phyloP scores from a whole-genome alignment of 2,113 vertebrate genomes.

The Vireo altiloquus region DNA sequence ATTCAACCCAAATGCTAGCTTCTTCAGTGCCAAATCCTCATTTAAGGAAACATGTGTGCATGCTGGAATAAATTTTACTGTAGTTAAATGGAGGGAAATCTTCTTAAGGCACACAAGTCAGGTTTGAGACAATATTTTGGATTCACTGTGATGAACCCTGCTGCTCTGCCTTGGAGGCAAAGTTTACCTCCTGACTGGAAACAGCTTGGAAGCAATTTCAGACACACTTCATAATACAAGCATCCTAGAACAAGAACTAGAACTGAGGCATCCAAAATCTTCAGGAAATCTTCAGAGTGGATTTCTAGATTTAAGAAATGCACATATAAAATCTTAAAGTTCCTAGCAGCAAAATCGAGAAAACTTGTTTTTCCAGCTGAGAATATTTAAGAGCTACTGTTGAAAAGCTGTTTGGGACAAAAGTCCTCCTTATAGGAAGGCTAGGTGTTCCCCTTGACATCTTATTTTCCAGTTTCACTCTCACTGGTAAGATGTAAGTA shows the following conservation, averaged over 20 bases:
- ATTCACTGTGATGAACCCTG: background rate
- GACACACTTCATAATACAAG: background rate
- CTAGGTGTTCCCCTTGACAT: background rate
- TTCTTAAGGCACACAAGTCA: background rate
- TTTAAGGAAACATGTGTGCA: background rate
- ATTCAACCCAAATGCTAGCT: background rate
- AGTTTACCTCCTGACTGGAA: background rate
- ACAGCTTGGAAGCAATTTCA: background rate
- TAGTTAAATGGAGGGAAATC: background rate
- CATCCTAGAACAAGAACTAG: background rate
- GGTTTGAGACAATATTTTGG: background rate
- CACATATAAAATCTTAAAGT: background rate
- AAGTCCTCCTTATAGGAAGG: background rate
- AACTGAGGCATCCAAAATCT: background rate
- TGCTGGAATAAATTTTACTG: background rate
- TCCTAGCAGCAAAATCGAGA: background rate
- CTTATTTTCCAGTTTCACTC: background rate
- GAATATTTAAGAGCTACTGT: background rate
- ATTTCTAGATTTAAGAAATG: background rate
- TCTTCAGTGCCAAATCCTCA: conserved; percentile 10
- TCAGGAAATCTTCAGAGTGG: background rate
- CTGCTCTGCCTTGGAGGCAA: background rate
- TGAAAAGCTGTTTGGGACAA: background rate
- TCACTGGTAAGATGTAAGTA: background rate
- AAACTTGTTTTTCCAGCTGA: background rate